These are phyloP conservation scores for Hemicrepidius hirtus DNA, from an alignment of 2,888 invertebrate genomes.

Conservation along the genomic window DNA sequence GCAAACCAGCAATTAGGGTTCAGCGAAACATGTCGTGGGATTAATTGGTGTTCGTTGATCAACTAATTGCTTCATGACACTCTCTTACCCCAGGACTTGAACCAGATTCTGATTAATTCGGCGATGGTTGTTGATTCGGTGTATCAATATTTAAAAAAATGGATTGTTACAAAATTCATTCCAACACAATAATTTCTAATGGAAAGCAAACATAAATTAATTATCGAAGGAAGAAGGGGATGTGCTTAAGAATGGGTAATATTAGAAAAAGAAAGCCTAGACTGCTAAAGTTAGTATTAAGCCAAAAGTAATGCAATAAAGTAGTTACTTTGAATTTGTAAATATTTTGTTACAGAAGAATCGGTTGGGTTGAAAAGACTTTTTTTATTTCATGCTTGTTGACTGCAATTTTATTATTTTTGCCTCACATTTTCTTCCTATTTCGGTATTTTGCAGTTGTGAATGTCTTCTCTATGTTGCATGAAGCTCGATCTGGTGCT, in stretches of 20 bases:
- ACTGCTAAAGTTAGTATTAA: neutral
- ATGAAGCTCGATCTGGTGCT: conserved; percentile 57
- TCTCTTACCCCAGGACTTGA: conserved; percentile 1
- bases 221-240: conserved; percentile 53
- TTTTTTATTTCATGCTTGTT: conserved; percentile 25
- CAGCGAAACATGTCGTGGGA: conserved; percentile 26
- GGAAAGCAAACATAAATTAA: conserved; percentile 56
- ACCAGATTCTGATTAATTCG: conserved; percentile 7
- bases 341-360: conserved; percentile 13
- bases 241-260: conserved; percentile 42
- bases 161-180: too few relatives aligned
- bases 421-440: conserved; percentile 49
- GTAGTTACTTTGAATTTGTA: conserved; percentile 16
- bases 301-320: conserved; percentile 3
- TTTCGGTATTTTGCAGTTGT: conserved; percentile 62
- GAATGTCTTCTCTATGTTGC: conserved; percentile 59
- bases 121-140: neutral
- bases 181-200: conserved; percentile 39
- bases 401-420: conserved; percentile 35
- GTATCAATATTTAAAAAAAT: too few relatives aligned
- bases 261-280: conserved; percentile 40
- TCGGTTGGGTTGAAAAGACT: conserved; percentile 8
- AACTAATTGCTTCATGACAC: conserved; percentile 12
- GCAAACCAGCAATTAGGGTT: conserved; percentile 25
- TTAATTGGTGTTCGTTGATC: conserved; percentile 24